Conservation (phyloP, 2,797 vertebrate genomes). For the Eulemur mongoz region DNA sequence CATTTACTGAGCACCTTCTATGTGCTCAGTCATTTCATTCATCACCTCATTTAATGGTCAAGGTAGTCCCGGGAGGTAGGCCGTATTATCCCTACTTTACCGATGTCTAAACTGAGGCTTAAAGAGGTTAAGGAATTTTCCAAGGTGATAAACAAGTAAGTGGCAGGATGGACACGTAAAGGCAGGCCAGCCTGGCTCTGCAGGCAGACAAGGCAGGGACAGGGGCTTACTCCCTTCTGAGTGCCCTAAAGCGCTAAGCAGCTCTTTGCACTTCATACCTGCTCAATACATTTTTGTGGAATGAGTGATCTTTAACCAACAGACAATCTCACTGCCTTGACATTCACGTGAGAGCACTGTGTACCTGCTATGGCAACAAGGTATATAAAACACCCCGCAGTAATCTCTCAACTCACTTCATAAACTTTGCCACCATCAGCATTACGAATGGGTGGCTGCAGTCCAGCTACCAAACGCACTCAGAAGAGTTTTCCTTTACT, state of each 20-base stretch:
- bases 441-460: rapidly evolving
- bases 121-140: not conserved
- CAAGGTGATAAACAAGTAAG: not conserved
- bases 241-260: not conserved
- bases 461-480: not conserved
- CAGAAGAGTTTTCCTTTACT: not conserved
- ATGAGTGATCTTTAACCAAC: conserved; percentile 5
- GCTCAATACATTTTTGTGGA: not conserved
- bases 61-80: not conserved
- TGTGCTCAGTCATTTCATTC: not conserved
- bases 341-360: rapidly evolving
- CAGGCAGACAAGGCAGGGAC: not conserved
- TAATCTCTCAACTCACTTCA: not conserved
- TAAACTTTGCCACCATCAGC: rapidly evolving
- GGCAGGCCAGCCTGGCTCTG: not conserved
- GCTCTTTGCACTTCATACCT: not conserved
- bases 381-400: not conserved
- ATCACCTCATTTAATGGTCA: not conserved
- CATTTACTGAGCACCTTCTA: not conserved
- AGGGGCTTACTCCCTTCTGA: no score
- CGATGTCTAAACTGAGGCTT: not conserved
- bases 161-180: not conserved
- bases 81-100: not conserved
- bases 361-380: not conserved
- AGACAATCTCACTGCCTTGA: not conserved